A percentile compares a stretch with the other conserved stretches of the same genome.
Evolutionary conservation across 2,113 vertebrate species (phyloP).

Genomic region (Cephalopterus ornatus): DNA sequence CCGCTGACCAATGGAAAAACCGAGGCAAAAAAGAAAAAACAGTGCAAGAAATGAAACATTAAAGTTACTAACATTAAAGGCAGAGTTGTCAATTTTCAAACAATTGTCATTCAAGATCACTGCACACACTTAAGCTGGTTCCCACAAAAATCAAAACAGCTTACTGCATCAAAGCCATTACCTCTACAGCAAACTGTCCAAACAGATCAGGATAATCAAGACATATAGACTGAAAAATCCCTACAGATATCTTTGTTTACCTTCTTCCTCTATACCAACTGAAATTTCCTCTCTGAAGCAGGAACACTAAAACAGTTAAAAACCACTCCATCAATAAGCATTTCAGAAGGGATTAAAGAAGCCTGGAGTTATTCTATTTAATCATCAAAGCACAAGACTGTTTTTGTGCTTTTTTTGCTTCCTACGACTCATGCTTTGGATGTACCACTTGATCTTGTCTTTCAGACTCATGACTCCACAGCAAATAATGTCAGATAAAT

Average conservation of each 20-base stretch:
- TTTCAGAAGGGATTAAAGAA: constrained; percentile 18
- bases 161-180: not conserved
- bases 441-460: constrained; percentile 16
- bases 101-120: not conserved
- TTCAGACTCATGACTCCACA: constrained; percentile 10
- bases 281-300: not conserved
- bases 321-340: not conserved
- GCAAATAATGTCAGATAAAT: not conserved
- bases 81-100: not conserved
- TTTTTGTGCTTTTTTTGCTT: not conserved
- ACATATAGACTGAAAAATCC: not conserved
- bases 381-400: constrained; percentile 28
- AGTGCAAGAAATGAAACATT: not conserved
- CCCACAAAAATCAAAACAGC: not conserved
- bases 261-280: not conserved
- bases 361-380: not conserved
- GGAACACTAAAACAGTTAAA: not conserved
- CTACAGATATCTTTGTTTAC: not conserved
- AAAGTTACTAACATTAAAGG: not conserved
- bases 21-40: not conserved
- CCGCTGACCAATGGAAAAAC: not conserved
- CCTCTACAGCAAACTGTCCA: not conserved
- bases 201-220: not conserved
- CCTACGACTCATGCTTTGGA: not conserved
- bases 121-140: not conserved